Evolutionary conservation across 2,797 vertebrate genomes (phyloP), one percentile per base, ranked within the genome.

Genomic region (Acanthis flammea): DNA sequence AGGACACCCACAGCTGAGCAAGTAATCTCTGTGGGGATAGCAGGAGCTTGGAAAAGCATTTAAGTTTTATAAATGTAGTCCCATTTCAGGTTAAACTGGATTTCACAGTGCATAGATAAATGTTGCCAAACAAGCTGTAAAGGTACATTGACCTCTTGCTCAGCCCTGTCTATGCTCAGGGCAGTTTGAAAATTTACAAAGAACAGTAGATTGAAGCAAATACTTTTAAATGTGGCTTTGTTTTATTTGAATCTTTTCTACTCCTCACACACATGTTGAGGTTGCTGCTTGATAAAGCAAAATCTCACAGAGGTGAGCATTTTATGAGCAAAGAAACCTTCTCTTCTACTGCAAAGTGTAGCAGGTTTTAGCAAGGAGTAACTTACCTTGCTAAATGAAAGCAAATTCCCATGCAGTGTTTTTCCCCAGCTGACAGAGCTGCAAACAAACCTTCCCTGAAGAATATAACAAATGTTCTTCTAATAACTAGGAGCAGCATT

Each of bases 351-450:
- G 17, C 73, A 31, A 95, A 95, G 76, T 44, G 44, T 76, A 91
- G 73, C 33, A 50, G 88, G 41, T n/a, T n/a, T n/a, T n/a, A n/a
- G 73, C 86, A 93, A 89, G 62, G 41, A 92, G n/a, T 44, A 77
- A 63, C 22, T 44, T 92, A 83, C 77, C 89, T 96, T 90, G 89
- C 61, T 94, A 95, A 97, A 96, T 95, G 89, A 83, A 90, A 95
- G 50, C 66, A 91, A 96, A 96, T 94, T 94, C 92, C 41, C 71
- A 83, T 33, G 87, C 82, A 74, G 19, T 78, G 70, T 91, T 94
- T 72, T 75, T 92, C 65, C 74, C 55, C 91, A 90, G 83, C 42
- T 63, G 66, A n/a, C 86, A 76, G 92, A 88, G 71, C 82, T 72
- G 70, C 86, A 94, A 97, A 95, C 91, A 94, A 97, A 93, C 81